Conservation (phyloP, 2,797 vertebrate species). For the Champsocephalus gunnari region DNA sequence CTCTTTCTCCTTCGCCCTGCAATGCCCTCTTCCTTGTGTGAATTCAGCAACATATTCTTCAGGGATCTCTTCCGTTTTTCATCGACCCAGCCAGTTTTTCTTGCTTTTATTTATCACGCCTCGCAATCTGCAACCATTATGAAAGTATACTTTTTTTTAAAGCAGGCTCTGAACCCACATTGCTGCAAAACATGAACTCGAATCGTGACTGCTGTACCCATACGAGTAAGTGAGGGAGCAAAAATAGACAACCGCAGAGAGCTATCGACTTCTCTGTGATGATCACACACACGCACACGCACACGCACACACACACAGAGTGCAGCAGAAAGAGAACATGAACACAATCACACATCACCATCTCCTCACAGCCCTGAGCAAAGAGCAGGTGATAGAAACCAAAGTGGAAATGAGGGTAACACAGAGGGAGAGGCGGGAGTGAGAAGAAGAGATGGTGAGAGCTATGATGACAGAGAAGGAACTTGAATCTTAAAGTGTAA, state of each 20-base stretch:
- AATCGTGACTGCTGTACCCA: slow-evolving; percentile 66
- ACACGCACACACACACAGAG: slow-evolving; percentile 20
- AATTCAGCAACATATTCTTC: slow-evolving; percentile 41
- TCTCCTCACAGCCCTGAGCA: slow-evolving; percentile 16
- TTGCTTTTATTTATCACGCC: slow-evolving; percentile 13
- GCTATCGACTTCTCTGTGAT: slow-evolving; percentile 41
- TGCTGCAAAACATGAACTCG: slow-evolving; percentile 45
- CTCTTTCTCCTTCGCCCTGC: slow-evolving; percentile 18
- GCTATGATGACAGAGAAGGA: slow-evolving; percentile 47
- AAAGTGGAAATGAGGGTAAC: slow-evolving; percentile 51
- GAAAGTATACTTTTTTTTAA: slow-evolving; percentile 32
- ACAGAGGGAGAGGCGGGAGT: slow-evolving; percentile 38
- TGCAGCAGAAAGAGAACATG: slow-evolving; percentile 21
- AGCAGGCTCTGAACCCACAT: slow-evolving; percentile 60
- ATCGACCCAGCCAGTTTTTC: slow-evolving; percentile 26
- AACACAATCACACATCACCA: slow-evolving; percentile 29
- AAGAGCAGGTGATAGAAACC: slow-evolving; percentile 44
- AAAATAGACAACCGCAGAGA: slow-evolving; percentile 43
- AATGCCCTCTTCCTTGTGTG: slow-evolving; percentile 27
- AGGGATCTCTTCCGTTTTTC: slow-evolving; percentile 38
- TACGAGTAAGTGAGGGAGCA: slow-evolving; percentile 30
- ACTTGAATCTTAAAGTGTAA: slow-evolving; percentile 30
- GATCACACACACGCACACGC: too few relatives aligned
- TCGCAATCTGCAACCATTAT: slow-evolving; percentile 23
- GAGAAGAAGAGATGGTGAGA: slow-evolving; percentile 41